These are phyloP conservation scores for Chitala chitala DNA, from an alignment of 2,113 vertebrate species.

Conservation along the genomic window DNA sequence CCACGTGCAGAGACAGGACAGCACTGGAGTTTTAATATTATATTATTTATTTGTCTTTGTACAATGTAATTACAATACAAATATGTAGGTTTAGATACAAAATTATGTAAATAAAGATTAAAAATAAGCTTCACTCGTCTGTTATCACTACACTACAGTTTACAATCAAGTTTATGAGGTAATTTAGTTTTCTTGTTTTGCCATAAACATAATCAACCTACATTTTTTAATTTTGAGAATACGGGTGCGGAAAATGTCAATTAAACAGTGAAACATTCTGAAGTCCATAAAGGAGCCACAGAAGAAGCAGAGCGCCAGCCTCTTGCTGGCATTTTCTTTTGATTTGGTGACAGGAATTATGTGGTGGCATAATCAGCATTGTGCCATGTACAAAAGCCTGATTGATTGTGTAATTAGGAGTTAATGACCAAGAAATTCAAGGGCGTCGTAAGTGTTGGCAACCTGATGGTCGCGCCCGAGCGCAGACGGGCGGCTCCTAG, in stretches of 20 bases:
- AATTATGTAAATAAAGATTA: conserved; percentile 77
- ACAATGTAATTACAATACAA: conserved; percentile 80
- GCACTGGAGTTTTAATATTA: conserved; percentile 57
- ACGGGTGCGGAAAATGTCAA: conserved; percentile 25
- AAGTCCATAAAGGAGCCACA: neutral
- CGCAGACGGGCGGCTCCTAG: too few species aligned
- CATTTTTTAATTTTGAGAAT: conserved; percentile 42
- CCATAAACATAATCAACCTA: conserved; percentile 54
- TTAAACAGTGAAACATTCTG: conserved; percentile 20
- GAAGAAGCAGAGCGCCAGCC: too few species aligned
- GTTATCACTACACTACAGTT: conserved; percentile 68
- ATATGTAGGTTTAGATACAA: conserved; percentile 79
- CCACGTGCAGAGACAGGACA: neutral
- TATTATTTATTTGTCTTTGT: conserved; percentile 78
- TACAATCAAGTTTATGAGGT: conserved; percentile 77
- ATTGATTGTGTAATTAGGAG: conserved; percentile 35
- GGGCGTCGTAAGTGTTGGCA: conserved; percentile 25
- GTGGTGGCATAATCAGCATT: conserved; percentile 15
- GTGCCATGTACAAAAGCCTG: conserved; percentile 37
- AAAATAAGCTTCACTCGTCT: conserved; percentile 73
- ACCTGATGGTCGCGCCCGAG: conserved; percentile 17
- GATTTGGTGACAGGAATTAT: conserved; percentile 16
- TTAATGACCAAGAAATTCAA: conserved; percentile 40
- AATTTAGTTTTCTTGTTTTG: conserved; percentile 62
- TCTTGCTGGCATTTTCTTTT: neutral